A percentile compares a stretch with the other conserved stretches of the same genome.
Conservation (phyloP, 2,113 vertebrate genomes). For the Elachura formosa region DNA sequence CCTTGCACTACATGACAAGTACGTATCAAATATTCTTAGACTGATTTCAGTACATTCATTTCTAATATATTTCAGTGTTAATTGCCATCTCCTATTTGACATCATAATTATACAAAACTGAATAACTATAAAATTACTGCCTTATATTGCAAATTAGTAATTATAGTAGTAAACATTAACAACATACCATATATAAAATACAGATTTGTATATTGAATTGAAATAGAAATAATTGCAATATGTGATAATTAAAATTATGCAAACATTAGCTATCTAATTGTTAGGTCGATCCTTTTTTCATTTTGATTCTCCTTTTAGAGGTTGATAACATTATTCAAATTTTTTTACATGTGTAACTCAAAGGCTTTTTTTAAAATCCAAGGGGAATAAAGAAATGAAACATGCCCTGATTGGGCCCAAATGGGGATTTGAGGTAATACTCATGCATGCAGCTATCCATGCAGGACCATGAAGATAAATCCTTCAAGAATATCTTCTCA, state of each 20-base stretch:
- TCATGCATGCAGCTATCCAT: not conserved
- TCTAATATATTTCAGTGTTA: constrained; percentile 71
- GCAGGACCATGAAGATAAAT: not conserved
- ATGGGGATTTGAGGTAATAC: not conserved
- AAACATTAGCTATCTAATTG: constrained; percentile 50
- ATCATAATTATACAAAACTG: constrained; percentile 76
- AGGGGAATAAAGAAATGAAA: not conserved
- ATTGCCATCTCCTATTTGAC: constrained; percentile 72
- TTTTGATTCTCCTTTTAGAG: not conserved
- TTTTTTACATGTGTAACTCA: not conserved
- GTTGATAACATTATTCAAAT: not conserved
- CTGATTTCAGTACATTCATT: constrained; percentile 62
- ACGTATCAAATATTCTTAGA: constrained; percentile 52
- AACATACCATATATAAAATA: constrained; percentile 76
- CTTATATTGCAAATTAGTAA: constrained; percentile 78
- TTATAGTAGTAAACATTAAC: constrained; percentile 77
- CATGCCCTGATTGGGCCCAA: not conserved
- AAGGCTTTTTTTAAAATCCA: not conserved
- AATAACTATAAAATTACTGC: constrained; percentile 76
- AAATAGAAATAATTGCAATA: constrained; percentile 76
- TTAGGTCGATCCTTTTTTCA: not conserved
- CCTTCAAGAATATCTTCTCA: not conserved
- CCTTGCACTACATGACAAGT: constrained; percentile 10
- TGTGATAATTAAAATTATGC: constrained; percentile 75
- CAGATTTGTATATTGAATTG: constrained; percentile 72